Evolutionary conservation across 2,797 vertebrate species (phyloP), one percentile per base, ranked within the genome.

Genomic region (Acanthurus lineatus): DNA sequence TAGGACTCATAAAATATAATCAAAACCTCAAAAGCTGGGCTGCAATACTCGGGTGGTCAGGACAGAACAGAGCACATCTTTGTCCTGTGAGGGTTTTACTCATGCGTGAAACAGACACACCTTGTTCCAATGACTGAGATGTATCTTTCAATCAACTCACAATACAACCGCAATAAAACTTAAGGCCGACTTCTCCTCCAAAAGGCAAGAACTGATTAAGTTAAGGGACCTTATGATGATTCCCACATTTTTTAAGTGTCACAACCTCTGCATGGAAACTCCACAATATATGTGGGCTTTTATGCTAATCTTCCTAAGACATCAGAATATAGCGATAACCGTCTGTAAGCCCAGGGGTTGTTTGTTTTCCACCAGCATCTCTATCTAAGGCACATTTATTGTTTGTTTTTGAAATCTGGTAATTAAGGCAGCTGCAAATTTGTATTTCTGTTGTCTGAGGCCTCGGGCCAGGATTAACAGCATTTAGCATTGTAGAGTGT

Each of bases 1-100:
- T 96, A 95, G 94, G 94, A 93, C 89, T 94, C 94, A 95, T 95
- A 95, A 95, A 95, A 93, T 94, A 94, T 94, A 90, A 95, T 96
- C 92, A 93, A 93, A 94, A 93, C 86, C 89, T 93, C 85, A 90
- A 91, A 89, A 91, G 91, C 87, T 69, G 83, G 84, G 75, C 86
- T 73, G 80, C 82, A 57, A 19, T 74, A 68, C 92, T 89, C 88
- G 64, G 92, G 92, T 93, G 93, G 94, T 90, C 91, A 81, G 82
- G 64, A 16, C 42, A 16, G 81, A 91, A 95, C 94, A 95, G 89
- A 92, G 91, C 66, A 22, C 73, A 91, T 85, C 94, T 93, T 95
- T 95, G 94, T 95, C 71, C 81, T n/a, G 58, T 3, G 16, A 70
- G 73, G 16, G 82, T 47, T 86, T 87, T 73, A 62, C 84, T 91